These are phyloP conservation scores for Corythornis leucogaster DNA, from an alignment of 2,797 vertebrate species.

Conservation along the genomic window DNA sequence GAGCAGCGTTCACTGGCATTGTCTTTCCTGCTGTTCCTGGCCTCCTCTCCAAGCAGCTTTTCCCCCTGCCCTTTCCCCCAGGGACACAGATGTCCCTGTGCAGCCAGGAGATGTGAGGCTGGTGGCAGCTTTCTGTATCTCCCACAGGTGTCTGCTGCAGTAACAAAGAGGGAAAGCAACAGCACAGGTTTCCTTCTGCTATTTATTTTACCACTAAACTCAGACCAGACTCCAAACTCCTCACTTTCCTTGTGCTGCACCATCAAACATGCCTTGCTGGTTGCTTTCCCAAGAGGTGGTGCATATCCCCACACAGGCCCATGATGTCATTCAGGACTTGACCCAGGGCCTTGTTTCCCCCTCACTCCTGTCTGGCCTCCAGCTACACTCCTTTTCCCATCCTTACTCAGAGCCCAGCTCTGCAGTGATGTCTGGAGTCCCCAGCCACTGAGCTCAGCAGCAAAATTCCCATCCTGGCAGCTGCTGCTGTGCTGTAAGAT, in stretches of 20 bases:
- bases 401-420: not conserved
- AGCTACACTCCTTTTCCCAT: not conserved
- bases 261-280: not conserved
- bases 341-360: not conserved
- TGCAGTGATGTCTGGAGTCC: not conserved
- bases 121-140: not conserved
- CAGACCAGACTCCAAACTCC: not conserved
- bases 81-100: not conserved
- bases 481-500: not conserved
- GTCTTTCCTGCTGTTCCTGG: not conserved
- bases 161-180: not conserved
- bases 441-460: not conserved
- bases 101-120: not conserved
- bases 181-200: not conserved
- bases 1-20: not conserved
- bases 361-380: not conserved
- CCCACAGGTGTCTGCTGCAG: not conserved
- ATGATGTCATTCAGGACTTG: not conserved
- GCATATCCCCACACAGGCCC: fast-evolving
- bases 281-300: not conserved
- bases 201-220: not conserved
- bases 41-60: not conserved
- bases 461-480: not conserved
- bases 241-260: not conserved
- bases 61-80: not conserved